Evolutionary conservation across 2,888 invertebrate genomes (phyloP).

Genomic region (Polymixis lichenea): DNA sequence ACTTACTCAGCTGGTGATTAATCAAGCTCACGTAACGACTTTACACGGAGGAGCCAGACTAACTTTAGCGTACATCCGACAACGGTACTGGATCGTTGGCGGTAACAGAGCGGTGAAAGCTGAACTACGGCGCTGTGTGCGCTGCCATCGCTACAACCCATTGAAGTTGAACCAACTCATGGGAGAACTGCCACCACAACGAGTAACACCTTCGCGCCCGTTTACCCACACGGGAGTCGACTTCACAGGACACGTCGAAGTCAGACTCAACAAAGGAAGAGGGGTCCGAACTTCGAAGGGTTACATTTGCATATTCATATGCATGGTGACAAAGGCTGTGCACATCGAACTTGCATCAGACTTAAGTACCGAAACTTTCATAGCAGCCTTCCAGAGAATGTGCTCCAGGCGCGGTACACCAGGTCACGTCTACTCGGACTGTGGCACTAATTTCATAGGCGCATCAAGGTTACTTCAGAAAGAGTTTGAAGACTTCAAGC

Average conservation of each 20-base stretch:
- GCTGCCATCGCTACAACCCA: background rate
- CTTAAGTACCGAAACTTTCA: too few species aligned
- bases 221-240: background rate
- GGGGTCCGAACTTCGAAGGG: too few species aligned
- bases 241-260: background rate
- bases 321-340: too few species aligned
- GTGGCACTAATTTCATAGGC: too few species aligned
- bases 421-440: too few species aligned
- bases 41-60: background rate
- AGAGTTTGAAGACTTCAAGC: too few species aligned
- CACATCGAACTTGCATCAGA: too few species aligned
- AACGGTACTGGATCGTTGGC: background rate
- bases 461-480: too few species aligned
- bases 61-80: background rate
- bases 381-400: too few species aligned
- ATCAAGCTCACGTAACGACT: constrained; percentile 5
- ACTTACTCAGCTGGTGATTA: background rate
- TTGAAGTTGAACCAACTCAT: background rate
- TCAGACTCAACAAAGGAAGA: background rate
- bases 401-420: too few species aligned
- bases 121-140: background rate
- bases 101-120: constrained; percentile 6
- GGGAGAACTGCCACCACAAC: background rate
- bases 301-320: too few species aligned
- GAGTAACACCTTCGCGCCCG: background rate